phyloP scores from a whole-genome alignment of 2,797 vertebrate species.

The Sitta carolinensis region DNA sequence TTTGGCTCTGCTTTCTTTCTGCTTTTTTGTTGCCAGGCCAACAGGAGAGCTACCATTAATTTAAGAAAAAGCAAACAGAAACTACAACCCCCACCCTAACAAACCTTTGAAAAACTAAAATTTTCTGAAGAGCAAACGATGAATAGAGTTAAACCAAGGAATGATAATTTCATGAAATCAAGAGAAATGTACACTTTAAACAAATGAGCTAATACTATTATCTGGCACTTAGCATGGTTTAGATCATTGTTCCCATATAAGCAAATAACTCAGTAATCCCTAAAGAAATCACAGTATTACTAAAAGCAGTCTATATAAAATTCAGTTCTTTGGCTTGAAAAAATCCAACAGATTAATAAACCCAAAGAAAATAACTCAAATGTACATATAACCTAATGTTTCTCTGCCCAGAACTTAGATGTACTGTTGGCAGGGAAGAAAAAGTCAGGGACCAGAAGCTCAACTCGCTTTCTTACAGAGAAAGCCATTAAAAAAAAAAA shows the following conservation, averaged over 20 bases:
- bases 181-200: not conserved
- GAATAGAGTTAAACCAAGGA: not conserved
- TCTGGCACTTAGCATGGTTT: not conserved
- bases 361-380: not conserved
- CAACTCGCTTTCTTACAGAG: not conserved
- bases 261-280: not conserved
- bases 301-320: not conserved
- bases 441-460: not conserved
- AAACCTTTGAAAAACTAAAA: not conserved
- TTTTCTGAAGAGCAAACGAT: not conserved
- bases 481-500: not conserved
- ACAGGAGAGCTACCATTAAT: not conserved
- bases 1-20: not conserved
- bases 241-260: not conserved
- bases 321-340: not conserved
- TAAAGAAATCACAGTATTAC: not conserved
- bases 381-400: not conserved
- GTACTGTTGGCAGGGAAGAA: not conserved
- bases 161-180: not conserved
- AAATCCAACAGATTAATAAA: not conserved
- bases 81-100: not conserved
- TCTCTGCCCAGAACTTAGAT: not conserved
- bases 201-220: not conserved
- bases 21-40: not conserved
- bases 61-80: not conserved